A percentile compares a stretch with the other conserved stretches of the same genome.
Evolutionary conservation across 2,113 vertebrate genomes (phyloP).

Genomic region (Forbesichthys papilliferus): DNA sequence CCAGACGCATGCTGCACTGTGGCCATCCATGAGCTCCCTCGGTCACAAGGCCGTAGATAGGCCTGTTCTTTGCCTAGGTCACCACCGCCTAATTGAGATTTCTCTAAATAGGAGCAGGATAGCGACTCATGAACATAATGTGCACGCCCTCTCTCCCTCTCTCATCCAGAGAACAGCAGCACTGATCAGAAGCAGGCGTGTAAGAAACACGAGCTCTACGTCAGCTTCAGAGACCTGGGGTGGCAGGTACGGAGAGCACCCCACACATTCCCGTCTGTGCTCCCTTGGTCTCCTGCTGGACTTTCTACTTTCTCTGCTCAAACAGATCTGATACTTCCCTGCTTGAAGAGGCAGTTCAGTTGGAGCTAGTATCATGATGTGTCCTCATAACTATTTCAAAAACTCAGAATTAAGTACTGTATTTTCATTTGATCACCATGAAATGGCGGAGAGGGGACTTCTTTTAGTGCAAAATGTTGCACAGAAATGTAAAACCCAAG

Average conservation of each 20-base stretch:
- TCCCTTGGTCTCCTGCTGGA: neutral
- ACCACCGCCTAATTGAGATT: slow-evolving; percentile 33
- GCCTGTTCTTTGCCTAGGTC: slow-evolving; percentile 37
- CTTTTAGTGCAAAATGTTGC: too few relatives aligned
- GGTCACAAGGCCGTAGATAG: slow-evolving; percentile 9
- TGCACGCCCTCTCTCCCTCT: slow-evolving; percentile 20
- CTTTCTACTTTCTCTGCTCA: neutral
- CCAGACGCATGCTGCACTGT: slow-evolving; percentile 51
- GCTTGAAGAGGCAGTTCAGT: too few relatives aligned
- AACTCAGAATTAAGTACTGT: too few relatives aligned
- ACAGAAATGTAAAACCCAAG: too few relatives aligned
- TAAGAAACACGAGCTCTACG: slow-evolving; percentile 95
- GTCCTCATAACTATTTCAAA: too few relatives aligned
- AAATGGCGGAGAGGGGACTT: too few relatives aligned
- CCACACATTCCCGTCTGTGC: neutral
- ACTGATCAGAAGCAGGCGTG: slow-evolving; percentile 92
- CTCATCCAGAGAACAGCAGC: slow-evolving; percentile 87
- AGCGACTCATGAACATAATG: slow-evolving; percentile 18
- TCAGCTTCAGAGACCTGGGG: slow-evolving; percentile 95
- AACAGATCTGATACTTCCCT: neutral
- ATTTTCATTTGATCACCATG: too few relatives aligned
- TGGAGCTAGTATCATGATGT: too few relatives aligned
- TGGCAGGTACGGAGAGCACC: slow-evolving; percentile 86
- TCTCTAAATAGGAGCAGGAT: slow-evolving; percentile 23
- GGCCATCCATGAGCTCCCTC: slow-evolving; percentile 43